phyloP scores from a whole-genome alignment of 2,888 invertebrate genomes.

The Epistrophe grossulariae region DNA sequence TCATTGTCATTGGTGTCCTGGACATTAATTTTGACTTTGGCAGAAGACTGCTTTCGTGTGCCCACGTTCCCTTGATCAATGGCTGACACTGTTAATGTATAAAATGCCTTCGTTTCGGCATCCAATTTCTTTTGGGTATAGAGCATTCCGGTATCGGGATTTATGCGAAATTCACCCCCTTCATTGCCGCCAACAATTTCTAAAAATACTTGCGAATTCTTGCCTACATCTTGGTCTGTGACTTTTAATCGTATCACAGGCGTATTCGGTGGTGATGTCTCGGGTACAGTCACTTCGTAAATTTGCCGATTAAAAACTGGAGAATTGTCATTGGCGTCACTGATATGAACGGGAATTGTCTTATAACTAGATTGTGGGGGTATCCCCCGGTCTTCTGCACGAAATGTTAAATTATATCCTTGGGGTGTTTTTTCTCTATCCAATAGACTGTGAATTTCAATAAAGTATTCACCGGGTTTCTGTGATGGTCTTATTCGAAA shows the following conservation, averaged over 20 bases:
- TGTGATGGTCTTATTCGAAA: slow-evolving; percentile 90
- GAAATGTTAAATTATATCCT: slow-evolving; percentile 94
- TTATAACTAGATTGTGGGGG: slow-evolving; percentile 92
- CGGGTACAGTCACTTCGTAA: slow-evolving; percentile 94
- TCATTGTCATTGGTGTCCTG: slow-evolving; percentile 97
- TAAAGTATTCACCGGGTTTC: slow-evolving; percentile 89
- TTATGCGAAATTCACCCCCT: slow-evolving; percentile 93
- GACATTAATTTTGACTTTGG: slow-evolving; percentile 94
- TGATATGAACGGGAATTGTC: slow-evolving; percentile 91
- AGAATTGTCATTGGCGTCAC: slow-evolving; percentile 93
- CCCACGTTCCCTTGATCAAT: slow-evolving; percentile 94
- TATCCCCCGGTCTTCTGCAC: slow-evolving; percentile 92
- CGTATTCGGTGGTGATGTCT: slow-evolving; percentile 94
- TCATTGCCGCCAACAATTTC: slow-evolving; percentile 97
- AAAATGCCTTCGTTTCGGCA: slow-evolving; percentile 92
- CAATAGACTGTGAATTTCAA: slow-evolving; percentile 90
- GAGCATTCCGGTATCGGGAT: slow-evolving; percentile 94
- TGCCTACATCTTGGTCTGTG: slow-evolving; percentile 92
- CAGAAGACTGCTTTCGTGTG: slow-evolving; percentile 93
- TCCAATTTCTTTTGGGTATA: slow-evolving; percentile 93
- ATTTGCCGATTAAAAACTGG: slow-evolving; percentile 94
- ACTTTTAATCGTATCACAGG: slow-evolving; percentile 95
- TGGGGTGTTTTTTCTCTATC: slow-evolving; percentile 91
- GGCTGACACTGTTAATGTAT: slow-evolving; percentile 94
- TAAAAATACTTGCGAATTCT: slow-evolving; percentile 92